These are phyloP conservation scores for Ariolimax columbianus DNA, from an alignment of 2,888 invertebrate species.

Conservation along the genomic window DNA sequence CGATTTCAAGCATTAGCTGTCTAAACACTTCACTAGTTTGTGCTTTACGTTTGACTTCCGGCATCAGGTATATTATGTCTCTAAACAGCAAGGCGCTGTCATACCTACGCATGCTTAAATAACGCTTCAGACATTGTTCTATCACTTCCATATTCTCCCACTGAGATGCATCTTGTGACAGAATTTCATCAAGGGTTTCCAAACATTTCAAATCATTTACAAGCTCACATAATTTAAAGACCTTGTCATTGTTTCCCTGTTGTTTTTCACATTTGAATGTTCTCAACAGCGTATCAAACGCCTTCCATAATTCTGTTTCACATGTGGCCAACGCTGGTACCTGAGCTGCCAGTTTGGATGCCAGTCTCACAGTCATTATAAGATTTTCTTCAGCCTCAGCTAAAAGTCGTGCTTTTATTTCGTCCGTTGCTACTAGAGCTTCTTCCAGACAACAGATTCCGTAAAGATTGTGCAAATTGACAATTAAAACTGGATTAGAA, in stretches of 20 bases:
- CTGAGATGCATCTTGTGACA: background rate
- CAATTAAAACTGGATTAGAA: background rate
- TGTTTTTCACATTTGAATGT: background rate
- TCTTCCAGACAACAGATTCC: background rate
- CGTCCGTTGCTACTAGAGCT: background rate
- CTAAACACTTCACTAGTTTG: background rate
- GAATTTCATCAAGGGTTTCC: background rate
- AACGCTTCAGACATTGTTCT: background rate
- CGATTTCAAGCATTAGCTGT: background rate
- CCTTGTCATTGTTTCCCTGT: background rate
- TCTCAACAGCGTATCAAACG: background rate
- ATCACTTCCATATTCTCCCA: background rate
- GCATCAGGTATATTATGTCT: background rate
- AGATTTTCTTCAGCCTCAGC: background rate
- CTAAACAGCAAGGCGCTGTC: background rate
- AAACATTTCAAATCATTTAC: background rate
- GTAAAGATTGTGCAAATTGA: constrained; percentile 1
- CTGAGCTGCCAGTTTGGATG: background rate
- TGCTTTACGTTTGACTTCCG: background rate
- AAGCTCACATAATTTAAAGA: background rate
- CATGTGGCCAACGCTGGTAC: background rate
- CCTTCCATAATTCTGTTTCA: constrained; percentile 11
- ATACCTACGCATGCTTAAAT: background rate
- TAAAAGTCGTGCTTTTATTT: background rate
- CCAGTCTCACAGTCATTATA: background rate